Evolutionary conservation across 1,140 invertebrate species (phyloP).

Genomic region (Pseudobourletiella spinata): DNA sequence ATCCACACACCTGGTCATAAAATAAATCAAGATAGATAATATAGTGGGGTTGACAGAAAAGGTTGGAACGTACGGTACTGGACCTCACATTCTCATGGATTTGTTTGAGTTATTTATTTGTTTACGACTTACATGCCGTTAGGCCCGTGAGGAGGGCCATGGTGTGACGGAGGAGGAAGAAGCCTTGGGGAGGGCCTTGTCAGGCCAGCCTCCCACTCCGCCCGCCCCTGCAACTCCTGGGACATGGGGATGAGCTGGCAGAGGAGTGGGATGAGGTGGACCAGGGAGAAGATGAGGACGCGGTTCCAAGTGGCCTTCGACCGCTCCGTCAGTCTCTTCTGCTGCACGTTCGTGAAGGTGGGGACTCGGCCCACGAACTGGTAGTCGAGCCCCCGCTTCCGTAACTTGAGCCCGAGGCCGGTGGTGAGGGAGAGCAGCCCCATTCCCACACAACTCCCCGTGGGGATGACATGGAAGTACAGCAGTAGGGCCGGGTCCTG

Average conservation of each 20-base stretch:
- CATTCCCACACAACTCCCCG: conserved; percentile 12
- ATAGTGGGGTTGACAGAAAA: no score
- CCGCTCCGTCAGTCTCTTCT: conserved; percentile 5
- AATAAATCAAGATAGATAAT: background rate
- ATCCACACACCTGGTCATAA: conserved; percentile 34
- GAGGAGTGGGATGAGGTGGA: conserved; percentile 26
- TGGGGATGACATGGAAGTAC: conserved; percentile 26
- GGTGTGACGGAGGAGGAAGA: conserved; percentile 22
- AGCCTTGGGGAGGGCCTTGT: conserved; percentile 21
- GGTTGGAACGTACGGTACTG: background rate
- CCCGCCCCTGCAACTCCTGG: conserved; percentile 20
- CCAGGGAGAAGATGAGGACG: conserved; percentile 27
- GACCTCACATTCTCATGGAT: background rate
- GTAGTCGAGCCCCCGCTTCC: background rate
- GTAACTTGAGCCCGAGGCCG: conserved; percentile 7
- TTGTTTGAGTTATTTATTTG: conserved; percentile 26
- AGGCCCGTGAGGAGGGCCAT: conserved; percentile 24
- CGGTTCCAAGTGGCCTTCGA: conserved; percentile 30
- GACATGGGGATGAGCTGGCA: conserved; percentile 22
- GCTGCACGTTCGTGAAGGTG: background rate
- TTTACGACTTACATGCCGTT: conserved; percentile 35
- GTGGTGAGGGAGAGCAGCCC: conserved; percentile 18
- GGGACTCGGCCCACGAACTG: background rate
- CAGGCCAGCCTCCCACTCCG: conserved; percentile 23
- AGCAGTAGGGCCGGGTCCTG: conserved; percentile 26